Conservation (phyloP, 2,113 vertebrate genomes). For the Cochlearius cochlearius region DNA sequence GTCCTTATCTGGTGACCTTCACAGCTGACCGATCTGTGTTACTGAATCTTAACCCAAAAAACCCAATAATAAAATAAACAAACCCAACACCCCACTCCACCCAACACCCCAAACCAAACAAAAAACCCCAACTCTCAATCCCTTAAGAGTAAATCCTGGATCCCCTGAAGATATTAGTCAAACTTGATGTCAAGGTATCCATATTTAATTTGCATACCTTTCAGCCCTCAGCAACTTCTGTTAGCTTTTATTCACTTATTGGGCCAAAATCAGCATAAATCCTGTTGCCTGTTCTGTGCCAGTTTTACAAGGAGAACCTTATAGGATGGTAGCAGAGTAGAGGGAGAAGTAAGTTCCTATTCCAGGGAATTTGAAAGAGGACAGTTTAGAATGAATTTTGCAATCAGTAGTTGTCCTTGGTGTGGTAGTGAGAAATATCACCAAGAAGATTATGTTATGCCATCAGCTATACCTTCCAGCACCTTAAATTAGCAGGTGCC, state of each 20-base stretch:
- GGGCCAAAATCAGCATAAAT: not conserved
- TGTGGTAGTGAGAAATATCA: not conserved
- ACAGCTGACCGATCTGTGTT: not conserved
- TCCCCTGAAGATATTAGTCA: not conserved
- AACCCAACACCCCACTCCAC: not conserved
- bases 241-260: not conserved
- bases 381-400: not conserved
- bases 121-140: not conserved
- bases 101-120: not conserved
- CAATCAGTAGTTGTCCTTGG: not conserved
- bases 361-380: not conserved
- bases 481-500: not conserved
- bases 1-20: constrained; percentile 12
- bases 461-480: not conserved
- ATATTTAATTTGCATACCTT: not conserved
- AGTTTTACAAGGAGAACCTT: not conserved
- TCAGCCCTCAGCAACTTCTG: not conserved
- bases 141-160: not conserved
- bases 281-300: not conserved
- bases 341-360: not conserved
- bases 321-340: not conserved
- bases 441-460: not conserved
- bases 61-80: not conserved
- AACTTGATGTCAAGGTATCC: not conserved
- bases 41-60: not conserved